A percentile compares a stretch with the other conserved stretches of the same genome.
These are phyloP conservation scores for Drosophila grimshawi DNA, from an alignment of 1,140 invertebrate species.

Conservation along the genomic window DNA sequence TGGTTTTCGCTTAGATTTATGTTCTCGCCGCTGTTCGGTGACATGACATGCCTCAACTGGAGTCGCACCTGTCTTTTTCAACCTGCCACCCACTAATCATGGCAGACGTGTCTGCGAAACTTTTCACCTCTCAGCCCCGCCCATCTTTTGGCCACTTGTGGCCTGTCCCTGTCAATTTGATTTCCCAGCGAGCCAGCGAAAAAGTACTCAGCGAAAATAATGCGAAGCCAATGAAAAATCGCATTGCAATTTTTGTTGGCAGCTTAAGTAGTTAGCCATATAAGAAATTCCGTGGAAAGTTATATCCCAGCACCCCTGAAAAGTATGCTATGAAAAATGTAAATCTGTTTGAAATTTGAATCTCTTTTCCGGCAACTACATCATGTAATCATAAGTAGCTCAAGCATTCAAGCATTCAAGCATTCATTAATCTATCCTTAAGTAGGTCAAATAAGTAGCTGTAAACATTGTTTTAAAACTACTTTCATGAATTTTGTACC, in stretches of 20 bases:
- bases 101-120: conserved; percentile 39
- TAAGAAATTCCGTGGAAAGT: neutral
- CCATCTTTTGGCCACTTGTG: conserved; percentile 53
- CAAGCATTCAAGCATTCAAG: neutral
- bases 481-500: too few relatives aligned
- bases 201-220: conserved; percentile 31
- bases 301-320: neutral
- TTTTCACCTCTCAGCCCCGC: neutral
- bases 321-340: conserved; percentile 32
- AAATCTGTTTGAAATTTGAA: neutral
- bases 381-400: neutral
- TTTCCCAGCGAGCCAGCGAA: conserved; percentile 47
- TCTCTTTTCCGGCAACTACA: neutral
- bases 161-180: conserved; percentile 76
- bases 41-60: conserved; percentile 45
- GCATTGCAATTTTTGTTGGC: conserved; percentile 54
- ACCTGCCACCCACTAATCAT: conserved; percentile 29
- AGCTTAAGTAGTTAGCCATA: conserved; percentile 69
- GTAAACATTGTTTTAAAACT: too few relatives aligned
- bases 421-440: neutral
- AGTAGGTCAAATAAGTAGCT: too few relatives aligned
- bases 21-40: conserved; percentile 35
- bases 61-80: conserved; percentile 11
- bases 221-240: conserved; percentile 48
- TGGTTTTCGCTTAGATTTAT: conserved; percentile 52